Evolutionary conservation across 2,888 invertebrate genomes (phyloP), one percentile per base, ranked within the genome.

Genomic region (Heteromyza rotundicornis): DNA sequence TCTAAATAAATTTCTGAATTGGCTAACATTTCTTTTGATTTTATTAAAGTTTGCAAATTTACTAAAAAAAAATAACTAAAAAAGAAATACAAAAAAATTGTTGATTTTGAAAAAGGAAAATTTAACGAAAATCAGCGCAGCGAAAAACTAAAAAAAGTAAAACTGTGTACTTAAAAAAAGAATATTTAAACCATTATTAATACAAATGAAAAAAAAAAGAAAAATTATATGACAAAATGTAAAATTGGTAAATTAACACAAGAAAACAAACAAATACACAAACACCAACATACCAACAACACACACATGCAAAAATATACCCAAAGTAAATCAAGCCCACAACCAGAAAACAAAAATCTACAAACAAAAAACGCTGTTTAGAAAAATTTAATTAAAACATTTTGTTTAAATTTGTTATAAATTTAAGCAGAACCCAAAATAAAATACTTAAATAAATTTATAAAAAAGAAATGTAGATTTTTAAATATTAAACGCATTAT

Each of bases 111-210:
- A 59, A 61, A 52, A 49, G 62, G 65, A 57, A 54, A 57, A 55
- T 52, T 63, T 64, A 71, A 70, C 79, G 79, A 78, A 75, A 73
- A 78, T 70, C 68, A 78, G 75, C 76, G 73, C 80, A 79, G 78
- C 78, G 78, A 79, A 79, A 70, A 69, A 62, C 62, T 57, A 61
- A 58, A 56, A 52, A 64, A 44, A 59, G 8, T 51, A 53, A 23
- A 63, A 68, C 67, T 65, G 65, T 66, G 64, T 67, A 64, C 64
- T 67, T 64, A 65, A 63, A 67, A 55, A 55, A 55, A 35, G 58
- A n/a, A 57, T 68, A 69, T 64, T 72, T 69, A 66, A 69, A 57
- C 47, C 16, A 36, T 24, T 44, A 56, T 50, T 64, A 62, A 40
- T 56, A 67, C 57, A 63, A 66, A 62, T 24, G 24, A 52, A 1